Evolutionary conservation across 2,888 invertebrate species (phyloP).

Genomic region (Cataglyphis livida): DNA sequence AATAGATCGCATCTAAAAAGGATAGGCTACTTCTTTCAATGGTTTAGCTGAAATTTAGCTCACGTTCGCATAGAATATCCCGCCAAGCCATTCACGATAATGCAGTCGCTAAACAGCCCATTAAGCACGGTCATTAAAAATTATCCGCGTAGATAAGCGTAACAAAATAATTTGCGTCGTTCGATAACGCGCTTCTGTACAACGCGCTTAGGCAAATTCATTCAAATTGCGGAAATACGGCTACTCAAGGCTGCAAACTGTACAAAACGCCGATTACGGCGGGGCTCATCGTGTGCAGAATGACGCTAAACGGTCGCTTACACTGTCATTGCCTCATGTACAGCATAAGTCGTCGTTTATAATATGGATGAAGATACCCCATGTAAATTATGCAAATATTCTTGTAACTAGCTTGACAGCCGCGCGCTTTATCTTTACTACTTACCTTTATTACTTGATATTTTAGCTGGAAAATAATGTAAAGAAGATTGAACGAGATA

Average conservation of each 20-base stretch:
- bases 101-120: constrained; percentile 48
- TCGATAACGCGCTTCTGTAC: constrained; percentile 21
- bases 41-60: constrained; percentile 11
- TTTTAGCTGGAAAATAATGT: background rate
- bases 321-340: constrained; percentile 37
- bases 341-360: constrained; percentile 40
- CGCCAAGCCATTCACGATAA: constrained; percentile 52
- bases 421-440: background rate
- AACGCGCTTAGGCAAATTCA: constrained; percentile 68
- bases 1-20: background rate
- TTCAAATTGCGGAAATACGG: constrained; percentile 67
- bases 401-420: constrained; percentile 34
- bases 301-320: constrained; percentile 61
- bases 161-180: constrained; percentile 63
- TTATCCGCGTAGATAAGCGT: constrained; percentile 61
- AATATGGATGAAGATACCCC: constrained; percentile 20
- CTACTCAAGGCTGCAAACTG: constrained; percentile 66
- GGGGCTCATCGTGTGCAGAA: constrained; percentile 47
- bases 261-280: constrained; percentile 65
- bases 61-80: constrained; percentile 6
- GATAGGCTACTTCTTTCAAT: background rate
- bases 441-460: constrained; percentile 6
- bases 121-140: constrained; percentile 67
- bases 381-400: constrained; percentile 44
- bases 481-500: background rate